Base-by-base conservation (phyloP, 2,797 vertebrate species). In the Hafferia zeledoni region DNA sequence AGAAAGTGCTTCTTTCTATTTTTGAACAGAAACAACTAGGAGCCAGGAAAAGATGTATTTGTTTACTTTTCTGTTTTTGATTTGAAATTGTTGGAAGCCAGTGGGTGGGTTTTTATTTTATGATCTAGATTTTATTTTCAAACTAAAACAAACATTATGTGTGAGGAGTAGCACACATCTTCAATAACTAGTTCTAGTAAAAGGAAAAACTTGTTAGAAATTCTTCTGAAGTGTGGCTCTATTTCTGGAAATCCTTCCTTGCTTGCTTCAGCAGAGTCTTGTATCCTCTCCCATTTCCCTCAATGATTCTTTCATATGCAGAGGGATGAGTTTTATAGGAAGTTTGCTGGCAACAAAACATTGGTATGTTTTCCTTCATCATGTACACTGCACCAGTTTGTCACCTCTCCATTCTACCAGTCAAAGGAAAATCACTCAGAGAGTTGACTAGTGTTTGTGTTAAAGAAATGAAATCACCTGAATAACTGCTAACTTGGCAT, bases 61-160 rank as follows among this genome's bases (percentile, higher is more conserved):
- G 70, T 94, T 96, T 95, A 49, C 31, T 30, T 59, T 88, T 85
- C 93, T 96, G 95, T 93, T 90, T 95, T 96, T 94, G 77, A 28
- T 87, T 96, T 92, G 72, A 71, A 95, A 94, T 88, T 89, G 50
- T 80, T 96, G 91, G 91, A 92, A 96, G 78, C 46, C 57, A 81
- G 87, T 88, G 70, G 78, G 57, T 83, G 57, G 72, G 28, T 14
- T 93, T 94, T 94, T 84, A 47, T 94, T 91, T 95, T 94, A 55
- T 85, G 52, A 43, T 82, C 86, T 52, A 64, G 69, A 46, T 83
- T 93, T 87, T 89, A 67, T 95, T 93, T 91, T 68, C 84, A 93
- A 92, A 90, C 33, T 67, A 89, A 93, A 87, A 13, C 52, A 93
- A 94, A 88, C 90, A 93, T 83, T 82, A 46, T 61, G 57, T 56